Percentiles rank a stretch among this genome's conserved stretches.
Evolutionary conservation across 2,113 vertebrate genomes (phyloP).

Genomic region (Helogale parvula): DNA sequence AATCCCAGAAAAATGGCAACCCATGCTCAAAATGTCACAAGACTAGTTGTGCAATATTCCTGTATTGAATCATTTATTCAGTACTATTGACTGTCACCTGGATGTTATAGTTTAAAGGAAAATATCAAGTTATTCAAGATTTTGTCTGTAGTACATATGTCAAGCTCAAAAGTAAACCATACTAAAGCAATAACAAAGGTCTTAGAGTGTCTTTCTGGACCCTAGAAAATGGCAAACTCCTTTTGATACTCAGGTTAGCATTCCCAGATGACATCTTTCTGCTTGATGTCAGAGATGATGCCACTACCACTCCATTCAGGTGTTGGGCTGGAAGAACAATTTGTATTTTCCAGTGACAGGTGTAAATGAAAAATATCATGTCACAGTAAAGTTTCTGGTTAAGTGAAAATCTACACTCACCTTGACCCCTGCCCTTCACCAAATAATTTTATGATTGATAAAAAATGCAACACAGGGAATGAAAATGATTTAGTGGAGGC

Average conservation of each 20-base stretch:
- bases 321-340: neutral
- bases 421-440: neutral
- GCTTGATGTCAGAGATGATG: neutral
- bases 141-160: constrained; percentile 50
- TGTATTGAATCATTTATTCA: constrained; percentile 27
- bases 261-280: neutral
- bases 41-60: neutral
- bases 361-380: neutral
- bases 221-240: neutral
- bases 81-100: constrained; percentile 50
- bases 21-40: constrained; percentile 57
- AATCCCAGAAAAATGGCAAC: constrained; percentile 65
- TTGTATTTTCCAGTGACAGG: neutral
- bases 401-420: neutral
- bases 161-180: constrained; percentile 49
- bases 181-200: constrained; percentile 20
- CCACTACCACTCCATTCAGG: neutral
- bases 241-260: neutral
- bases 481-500: neutral
- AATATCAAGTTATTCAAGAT: constrained; percentile 54
- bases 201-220: neutral
- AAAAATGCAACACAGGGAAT: neutral
- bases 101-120: constrained; percentile 55
- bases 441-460: neutral
- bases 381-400: neutral